Evolutionary conservation across 2,888 invertebrate genomes (phyloP).

Genomic region (Caenorhabditis wallacei): DNA sequence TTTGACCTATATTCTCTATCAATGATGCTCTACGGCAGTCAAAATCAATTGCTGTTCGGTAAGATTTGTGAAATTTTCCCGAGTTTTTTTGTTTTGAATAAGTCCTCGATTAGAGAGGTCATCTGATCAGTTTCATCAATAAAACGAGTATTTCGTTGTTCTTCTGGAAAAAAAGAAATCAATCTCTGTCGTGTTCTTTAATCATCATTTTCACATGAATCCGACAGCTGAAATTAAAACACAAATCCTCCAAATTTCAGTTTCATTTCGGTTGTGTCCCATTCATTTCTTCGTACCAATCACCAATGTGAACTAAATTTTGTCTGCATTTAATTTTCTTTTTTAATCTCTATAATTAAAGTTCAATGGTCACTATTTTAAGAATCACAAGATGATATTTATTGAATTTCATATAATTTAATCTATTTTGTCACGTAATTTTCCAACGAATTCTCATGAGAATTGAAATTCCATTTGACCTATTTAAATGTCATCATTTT

Average conservation of each 20-base stretch:
- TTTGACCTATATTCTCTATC: slow-evolving; percentile 7
- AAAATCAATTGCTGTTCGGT: slow-evolving; percentile 19
- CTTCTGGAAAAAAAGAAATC: too few relatives aligned
- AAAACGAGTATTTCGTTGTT: too few relatives aligned
- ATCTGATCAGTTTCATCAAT: too few relatives aligned
- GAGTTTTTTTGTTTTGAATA: too few relatives aligned
- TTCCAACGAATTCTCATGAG: slow-evolving; percentile 1
- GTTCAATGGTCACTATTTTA: not conserved
- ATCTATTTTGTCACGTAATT: slow-evolving; percentile 17
- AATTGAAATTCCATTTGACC: slow-evolving; percentile 15
- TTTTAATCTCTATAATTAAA: slow-evolving; percentile 13
- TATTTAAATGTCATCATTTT: slow-evolving; percentile 1
- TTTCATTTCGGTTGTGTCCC: not conserved
- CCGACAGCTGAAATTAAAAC: too few relatives aligned
- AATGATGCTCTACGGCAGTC: not conserved
- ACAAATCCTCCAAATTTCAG: too few relatives aligned
- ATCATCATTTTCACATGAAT: too few relatives aligned
- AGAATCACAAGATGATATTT: slow-evolving; percentile 24
- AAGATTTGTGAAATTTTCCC: slow-evolving; percentile 10
- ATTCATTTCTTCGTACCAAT: not conserved
- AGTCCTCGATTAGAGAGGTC: too few relatives aligned
- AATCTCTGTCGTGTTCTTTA: not conserved
- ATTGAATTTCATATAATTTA: slow-evolving; percentile 6
- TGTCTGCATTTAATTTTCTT: not conserved
- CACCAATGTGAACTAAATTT: not conserved